Conservation (phyloP, 2,113 vertebrate genomes). For the Pyrgilauda ruficollis region DNA sequence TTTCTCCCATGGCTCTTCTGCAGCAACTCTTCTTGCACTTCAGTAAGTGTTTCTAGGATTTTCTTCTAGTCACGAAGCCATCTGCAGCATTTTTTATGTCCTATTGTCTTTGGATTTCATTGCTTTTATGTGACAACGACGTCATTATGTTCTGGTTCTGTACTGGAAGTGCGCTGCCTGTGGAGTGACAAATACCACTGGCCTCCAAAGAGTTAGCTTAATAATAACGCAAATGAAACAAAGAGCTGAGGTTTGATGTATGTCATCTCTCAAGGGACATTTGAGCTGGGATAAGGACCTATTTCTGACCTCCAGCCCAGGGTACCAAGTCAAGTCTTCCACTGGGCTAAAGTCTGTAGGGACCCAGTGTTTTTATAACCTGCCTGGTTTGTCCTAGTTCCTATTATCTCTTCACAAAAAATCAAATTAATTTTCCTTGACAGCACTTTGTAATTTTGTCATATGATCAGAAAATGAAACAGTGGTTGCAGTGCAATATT, state of each 20-base stretch:
- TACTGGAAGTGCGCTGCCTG: background rate
- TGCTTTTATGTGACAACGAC: accelerated
- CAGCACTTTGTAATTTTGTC: background rate
- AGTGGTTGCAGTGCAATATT: background rate
- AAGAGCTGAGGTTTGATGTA: background rate
- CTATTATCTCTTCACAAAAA: background rate
- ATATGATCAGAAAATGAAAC: background rate
- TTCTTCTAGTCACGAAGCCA: background rate
- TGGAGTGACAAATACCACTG: background rate
- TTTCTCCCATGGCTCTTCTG: background rate
- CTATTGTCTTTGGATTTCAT: background rate
- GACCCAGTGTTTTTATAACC: background rate
- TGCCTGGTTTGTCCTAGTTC: background rate
- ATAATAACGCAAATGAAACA: background rate
- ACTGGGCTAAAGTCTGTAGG: background rate
- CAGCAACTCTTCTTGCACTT: background rate
- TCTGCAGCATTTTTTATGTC: background rate
- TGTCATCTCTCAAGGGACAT: background rate
- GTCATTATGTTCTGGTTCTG: background rate
- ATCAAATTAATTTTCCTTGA: background rate
- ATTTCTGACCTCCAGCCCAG: background rate
- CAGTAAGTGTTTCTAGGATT: background rate
- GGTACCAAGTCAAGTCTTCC: background rate
- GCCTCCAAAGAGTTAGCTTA: background rate
- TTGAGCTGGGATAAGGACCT: background rate